Evolutionary conservation across 2,113 vertebrate species (phyloP).

Genomic region (Chitala chitala): DNA sequence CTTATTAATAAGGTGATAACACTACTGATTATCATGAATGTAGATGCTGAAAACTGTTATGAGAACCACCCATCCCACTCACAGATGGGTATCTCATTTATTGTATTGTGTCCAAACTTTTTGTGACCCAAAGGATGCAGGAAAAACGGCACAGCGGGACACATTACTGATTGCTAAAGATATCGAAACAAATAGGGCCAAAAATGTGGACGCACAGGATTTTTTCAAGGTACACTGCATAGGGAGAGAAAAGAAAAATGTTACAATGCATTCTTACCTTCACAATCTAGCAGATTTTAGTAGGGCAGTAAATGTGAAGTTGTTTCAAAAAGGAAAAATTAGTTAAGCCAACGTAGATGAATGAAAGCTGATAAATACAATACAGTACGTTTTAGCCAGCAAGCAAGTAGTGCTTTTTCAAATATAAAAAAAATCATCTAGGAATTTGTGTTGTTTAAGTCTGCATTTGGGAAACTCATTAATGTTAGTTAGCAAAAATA

Average conservation of each 20-base stretch:
- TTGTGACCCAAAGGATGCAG: no score
- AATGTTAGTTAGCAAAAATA: constrained; percentile 6
- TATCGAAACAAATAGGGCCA: no score
- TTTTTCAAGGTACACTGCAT: no score
- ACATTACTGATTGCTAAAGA: no score
- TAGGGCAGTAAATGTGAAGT: constrained; percentile 25
- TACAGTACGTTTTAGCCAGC: neutral
- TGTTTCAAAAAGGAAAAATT: constrained; percentile 34
- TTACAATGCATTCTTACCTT: no score
- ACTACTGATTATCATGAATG: constrained; percentile 13
- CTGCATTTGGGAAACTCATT: constrained; percentile 13
- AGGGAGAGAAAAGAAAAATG: no score
- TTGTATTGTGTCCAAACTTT: no score
- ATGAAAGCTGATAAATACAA: constrained; percentile 24
- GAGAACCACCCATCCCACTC: constrained; percentile 21
- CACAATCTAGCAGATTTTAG: no score
- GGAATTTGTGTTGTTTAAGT: constrained; percentile 7
- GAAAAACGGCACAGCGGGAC: no score
- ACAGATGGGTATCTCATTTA: constrained; percentile 11
- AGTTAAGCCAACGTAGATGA: constrained; percentile 34
- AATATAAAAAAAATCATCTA: constrained; percentile 23
- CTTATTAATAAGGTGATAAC: constrained; percentile 33
- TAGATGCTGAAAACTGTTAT: neutral
- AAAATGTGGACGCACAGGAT: no score
- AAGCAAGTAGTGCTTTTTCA: constrained; percentile 41